These are phyloP conservation scores for Cantharis rustica DNA, from an alignment of 2,888 invertebrate species.

Conservation along the genomic window DNA sequence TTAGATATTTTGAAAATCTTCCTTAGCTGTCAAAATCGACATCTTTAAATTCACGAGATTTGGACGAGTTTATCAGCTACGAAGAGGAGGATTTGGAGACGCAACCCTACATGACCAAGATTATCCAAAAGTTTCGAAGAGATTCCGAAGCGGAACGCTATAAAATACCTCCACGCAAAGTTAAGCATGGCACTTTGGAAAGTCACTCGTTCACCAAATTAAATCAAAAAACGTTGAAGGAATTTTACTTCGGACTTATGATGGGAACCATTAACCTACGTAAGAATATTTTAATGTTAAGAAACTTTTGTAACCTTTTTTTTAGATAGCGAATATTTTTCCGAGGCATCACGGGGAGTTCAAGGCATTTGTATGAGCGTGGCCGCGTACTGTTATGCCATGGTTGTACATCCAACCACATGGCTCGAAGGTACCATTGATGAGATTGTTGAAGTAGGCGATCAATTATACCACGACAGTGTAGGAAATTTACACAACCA, in stretches of 20 bases:
- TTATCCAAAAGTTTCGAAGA: slow-evolving; percentile 51
- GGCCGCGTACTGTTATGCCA: slow-evolving; percentile 63
- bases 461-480: slow-evolving; percentile 56
- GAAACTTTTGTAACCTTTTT: neutral
- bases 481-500: slow-evolving; percentile 46
- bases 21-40: slow-evolving; percentile 46
- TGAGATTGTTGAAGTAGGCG: slow-evolving; percentile 61
- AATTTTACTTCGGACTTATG: slow-evolving; percentile 51
- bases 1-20: neutral
- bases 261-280: slow-evolving; percentile 51
- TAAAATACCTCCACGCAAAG: slow-evolving; percentile 39
- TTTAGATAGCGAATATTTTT: slow-evolving; percentile 47
- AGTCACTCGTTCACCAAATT: slow-evolving; percentile 54
- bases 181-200: slow-evolving; percentile 51
- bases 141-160: slow-evolving; percentile 49
- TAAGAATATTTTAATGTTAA: slow-evolving; percentile 6
- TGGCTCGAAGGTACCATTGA: slow-evolving; percentile 68
- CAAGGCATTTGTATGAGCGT: slow-evolving; percentile 65
- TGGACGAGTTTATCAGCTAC: slow-evolving; percentile 28
- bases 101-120: slow-evolving; percentile 35
- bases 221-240: slow-evolving; percentile 46
- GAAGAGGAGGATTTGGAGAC: slow-evolving; percentile 38
- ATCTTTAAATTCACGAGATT: slow-evolving; percentile 46
- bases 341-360: slow-evolving; percentile 43
- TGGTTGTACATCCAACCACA: slow-evolving; percentile 62